Base-by-base conservation (phyloP, 1,140 invertebrate species). In the Drosophila hydei region DNA sequence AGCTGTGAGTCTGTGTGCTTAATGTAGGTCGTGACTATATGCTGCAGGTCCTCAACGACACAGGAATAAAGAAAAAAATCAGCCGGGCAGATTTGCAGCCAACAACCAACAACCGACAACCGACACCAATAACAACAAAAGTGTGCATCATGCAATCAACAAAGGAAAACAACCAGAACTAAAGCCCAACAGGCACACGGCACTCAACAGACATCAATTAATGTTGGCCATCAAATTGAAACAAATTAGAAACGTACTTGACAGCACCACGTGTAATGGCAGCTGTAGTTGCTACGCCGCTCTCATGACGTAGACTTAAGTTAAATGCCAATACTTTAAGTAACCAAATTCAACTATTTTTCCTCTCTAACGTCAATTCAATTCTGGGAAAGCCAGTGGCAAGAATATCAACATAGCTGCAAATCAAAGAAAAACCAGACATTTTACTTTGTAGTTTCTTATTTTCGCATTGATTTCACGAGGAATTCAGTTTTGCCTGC, bases 151-250 rank as follows among this genome's bases (percentile, higher is more conserved):
- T 51, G 25, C 9, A 56, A 56, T 42, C 5, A 25, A 23, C 52
- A 25, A 42, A 21, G n/a, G 14, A 14, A 18, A 59, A 21, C n/a
- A 59, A 8, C 21, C 36, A 33, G 30, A 42, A 43, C 8, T 23
- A 16, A 27, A 11, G 55, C 63, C 18, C 42, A 16, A 51, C 56
- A 47, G 55, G 16, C 14, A 52, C 45, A 47, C 61, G 55, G 16
- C 14, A 52, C 45, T 38, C 61, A 45, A 43, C 25, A 61, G 36
- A 48, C 47, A 52, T 69, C 47, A 69, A 69, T 69, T 62, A 69
- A 62, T 69, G 56, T 45, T 69, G 47, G 58, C 48, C 38, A 67
- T 69, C 65, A 69, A 62, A 60, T 68, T 43, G 19, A 52, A 60
- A 45, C 58, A 61, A 52, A 54, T 62, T 68, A 58, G 19, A 48